These are phyloP conservation scores for Gopherus evgoodei DNA, from an alignment of 2,113 vertebrate species.

Conservation along the genomic window DNA sequence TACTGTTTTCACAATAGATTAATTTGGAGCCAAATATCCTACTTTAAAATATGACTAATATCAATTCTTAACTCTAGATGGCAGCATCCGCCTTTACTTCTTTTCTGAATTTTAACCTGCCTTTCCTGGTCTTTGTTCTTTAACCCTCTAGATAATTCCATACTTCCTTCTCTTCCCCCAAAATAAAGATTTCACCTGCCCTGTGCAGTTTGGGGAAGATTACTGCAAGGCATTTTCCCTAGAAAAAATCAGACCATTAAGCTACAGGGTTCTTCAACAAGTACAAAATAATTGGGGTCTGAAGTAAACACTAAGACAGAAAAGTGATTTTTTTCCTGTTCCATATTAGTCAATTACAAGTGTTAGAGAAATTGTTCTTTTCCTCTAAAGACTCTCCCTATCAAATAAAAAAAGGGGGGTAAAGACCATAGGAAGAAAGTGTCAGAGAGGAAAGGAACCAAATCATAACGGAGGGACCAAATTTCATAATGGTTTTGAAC, in stretches of 20 bases:
- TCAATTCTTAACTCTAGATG: constrained; percentile 73
- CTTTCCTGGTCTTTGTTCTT: constrained; percentile 74
- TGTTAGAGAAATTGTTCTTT: constrained; percentile 38
- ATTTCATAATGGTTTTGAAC: constrained; percentile 43
- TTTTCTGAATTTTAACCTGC: not conserved
- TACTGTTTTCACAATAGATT: not conserved
- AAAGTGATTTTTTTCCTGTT: not conserved
- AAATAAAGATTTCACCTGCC: constrained; percentile 65
- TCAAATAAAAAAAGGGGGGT: not conserved
- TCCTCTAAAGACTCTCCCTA: not conserved
- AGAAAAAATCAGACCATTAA: constrained; percentile 64
- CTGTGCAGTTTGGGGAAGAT: constrained; percentile 43
- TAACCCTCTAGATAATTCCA: constrained; percentile 41
- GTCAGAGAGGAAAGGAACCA: not conserved
- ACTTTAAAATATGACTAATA: not conserved
- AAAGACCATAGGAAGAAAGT: constrained; percentile 51
- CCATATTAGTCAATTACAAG: constrained; percentile 34
- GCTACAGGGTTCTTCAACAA: constrained; percentile 50
- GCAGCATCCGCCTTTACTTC: constrained; percentile 70
- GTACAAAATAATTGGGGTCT: constrained; percentile 62
- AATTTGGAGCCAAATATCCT: not conserved
- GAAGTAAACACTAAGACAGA: constrained; percentile 7
- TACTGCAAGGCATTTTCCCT: constrained; percentile 50
- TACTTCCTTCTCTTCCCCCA: constrained; percentile 52
- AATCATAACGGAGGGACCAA: constrained; percentile 6